A percentile compares a stretch with the other conserved stretches of the same genome.
These are phyloP conservation scores for Ochotona princeps DNA, from an alignment of 2,113 vertebrate genomes.

Conservation along the genomic window DNA sequence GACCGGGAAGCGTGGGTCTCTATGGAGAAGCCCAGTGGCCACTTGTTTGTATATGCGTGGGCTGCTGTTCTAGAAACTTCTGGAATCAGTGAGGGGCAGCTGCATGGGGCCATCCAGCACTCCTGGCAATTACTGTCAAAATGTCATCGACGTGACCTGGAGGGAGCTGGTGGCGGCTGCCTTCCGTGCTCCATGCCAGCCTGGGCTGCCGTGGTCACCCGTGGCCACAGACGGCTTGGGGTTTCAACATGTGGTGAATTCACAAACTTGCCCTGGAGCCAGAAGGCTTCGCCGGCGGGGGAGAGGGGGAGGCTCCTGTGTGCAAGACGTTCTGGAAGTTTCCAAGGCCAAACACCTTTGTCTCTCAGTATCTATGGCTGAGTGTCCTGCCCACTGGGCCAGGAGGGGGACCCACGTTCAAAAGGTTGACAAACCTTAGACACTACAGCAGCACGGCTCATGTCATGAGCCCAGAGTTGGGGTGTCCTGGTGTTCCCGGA, in stretches of 20 bases:
- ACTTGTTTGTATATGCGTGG: rapidly evolving
- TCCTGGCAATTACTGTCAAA: rapidly evolving
- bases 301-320: too few relatives aligned
- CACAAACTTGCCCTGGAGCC: not conserved
- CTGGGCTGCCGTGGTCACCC: not conserved
- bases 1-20: rapidly evolving
- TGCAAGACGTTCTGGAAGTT: not conserved
- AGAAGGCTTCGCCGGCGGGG: too few relatives aligned
- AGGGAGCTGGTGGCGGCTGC: not conserved
- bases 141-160: not conserved
- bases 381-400: rapidly evolving
- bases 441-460: rapidly evolving
- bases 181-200: not conserved
- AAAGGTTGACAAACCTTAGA: not conserved
- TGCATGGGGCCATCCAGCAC: rapidly evolving
- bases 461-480: too few relatives aligned
- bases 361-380: not conserved
- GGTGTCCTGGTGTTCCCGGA: not conserved
- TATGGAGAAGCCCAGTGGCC: not conserved
- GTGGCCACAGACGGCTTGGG: not conserved
- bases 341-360: not conserved
- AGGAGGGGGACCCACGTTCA: rapidly evolving
- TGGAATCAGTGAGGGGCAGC: not conserved
- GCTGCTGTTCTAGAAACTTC: not conserved
- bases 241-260: not conserved